Percentiles rank a stretch among this genome's conserved stretches.
These are phyloP conservation scores for Lumbricus terrestris DNA, from an alignment of 2,888 invertebrate genomes.

Conservation along the genomic window DNA sequence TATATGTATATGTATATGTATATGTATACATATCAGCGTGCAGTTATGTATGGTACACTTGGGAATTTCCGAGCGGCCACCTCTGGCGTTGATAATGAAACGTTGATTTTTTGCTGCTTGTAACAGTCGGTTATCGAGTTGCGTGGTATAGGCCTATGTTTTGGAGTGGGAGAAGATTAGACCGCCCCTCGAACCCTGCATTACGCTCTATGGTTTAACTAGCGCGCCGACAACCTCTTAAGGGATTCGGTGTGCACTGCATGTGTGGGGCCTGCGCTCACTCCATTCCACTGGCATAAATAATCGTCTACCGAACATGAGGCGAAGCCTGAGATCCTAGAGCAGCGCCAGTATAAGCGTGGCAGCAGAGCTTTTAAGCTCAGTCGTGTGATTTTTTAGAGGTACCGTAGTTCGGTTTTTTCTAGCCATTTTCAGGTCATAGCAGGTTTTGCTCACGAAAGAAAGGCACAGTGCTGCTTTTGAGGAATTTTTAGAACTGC, in stretches of 20 bases:
- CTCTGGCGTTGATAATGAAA: not conserved
- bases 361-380: not conserved
- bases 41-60: not conserved
- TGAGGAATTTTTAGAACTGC: too few species aligned
- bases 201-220: not conserved
- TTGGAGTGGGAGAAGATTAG: not conserved
- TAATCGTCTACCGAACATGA: not conserved
- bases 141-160: too few species aligned
- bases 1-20: not conserved
- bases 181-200: not conserved
- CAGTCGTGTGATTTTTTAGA: not conserved
- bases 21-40: not conserved
- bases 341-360: not conserved
- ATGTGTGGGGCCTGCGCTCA: not conserved
- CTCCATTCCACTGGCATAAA: not conserved
- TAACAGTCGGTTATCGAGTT: not conserved
- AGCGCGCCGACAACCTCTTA: not conserved
- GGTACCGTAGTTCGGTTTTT: not conserved
- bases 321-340: not conserved
- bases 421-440: not conserved
- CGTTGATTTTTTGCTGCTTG: not conserved
- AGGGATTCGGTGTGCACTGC: not conserved
- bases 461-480: too few species aligned
- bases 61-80: not conserved
- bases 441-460: not conserved